Base-by-base conservation (phyloP, 2,888 invertebrate species). In the Lottia gigantea region DNA sequence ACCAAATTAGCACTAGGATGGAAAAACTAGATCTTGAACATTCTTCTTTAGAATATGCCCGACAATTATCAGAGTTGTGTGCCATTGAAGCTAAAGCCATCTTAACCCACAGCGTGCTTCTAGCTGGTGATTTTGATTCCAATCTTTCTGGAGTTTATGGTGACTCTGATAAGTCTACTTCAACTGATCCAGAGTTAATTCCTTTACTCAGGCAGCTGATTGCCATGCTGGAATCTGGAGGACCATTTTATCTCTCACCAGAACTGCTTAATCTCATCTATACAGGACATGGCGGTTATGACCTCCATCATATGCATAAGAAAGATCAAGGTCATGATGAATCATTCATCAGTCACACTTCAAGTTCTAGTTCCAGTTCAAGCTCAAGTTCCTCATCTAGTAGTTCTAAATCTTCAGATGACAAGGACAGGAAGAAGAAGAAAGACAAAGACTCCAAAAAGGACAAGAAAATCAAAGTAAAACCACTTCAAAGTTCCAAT, bases 161-260 rank as follows among this genome's bases (percentile, higher is more conserved):
- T 12, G 85, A 86, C 67, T 76, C 77, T 15, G 79, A 83, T 62
- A 71, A 77, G n/a, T 70, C 80, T 2, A 74, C 75, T 3, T 69
- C 76, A 19, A 74, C 78, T 49, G 85, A 85, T 71, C 81, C 83
- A 7, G 85, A 85, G 64, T 76, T 87, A 66, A 79, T 86, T n/a
- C 86, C 87, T 6, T 76, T 87, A 47, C 75, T 87, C 71, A 84
- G 83, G 69, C 86, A 87, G 73, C 77, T 87, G 66, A 83, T 87
- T 40, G 82, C 82, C 12, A 76, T 87, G 80, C 75, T 87, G 47
- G 85, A 87, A 74, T 79, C 83, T 23, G 87, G 87, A 15, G 83
- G 83, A 46, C 86, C 86, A 3, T 86, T 86, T 77, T 79, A 80
- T 62, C 73, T 86, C 69, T 82, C 83, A 0, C 77, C 84, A 19